Conservation (phyloP, 2,113 vertebrate genomes). For the Malurus alboscapulatus region DNA sequence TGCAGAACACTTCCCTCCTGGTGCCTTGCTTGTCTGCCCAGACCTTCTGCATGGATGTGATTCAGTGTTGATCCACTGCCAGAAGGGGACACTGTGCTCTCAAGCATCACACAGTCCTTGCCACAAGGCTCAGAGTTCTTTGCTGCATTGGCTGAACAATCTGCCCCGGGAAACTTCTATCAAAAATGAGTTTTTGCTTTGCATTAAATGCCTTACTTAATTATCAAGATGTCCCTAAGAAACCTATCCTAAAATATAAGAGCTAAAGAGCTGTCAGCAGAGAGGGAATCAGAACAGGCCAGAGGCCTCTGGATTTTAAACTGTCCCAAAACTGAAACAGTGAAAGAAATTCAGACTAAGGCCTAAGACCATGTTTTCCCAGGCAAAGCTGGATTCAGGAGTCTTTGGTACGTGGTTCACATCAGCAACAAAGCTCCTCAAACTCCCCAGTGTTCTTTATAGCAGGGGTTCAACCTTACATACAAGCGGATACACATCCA, state of each 20-base stretch:
- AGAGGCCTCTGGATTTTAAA: not conserved
- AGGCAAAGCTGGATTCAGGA: not conserved
- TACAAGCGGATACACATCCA: not conserved
- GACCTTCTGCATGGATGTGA: not conserved
- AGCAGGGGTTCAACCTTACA: not conserved
- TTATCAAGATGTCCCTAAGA: not conserved
- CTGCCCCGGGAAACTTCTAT: not conserved
- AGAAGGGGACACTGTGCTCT: not conserved
- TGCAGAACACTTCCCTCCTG: not conserved
- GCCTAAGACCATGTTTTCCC: not conserved
- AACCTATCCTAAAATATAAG: not conserved
- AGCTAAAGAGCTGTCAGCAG: not conserved
- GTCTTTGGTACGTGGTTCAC: not conserved
- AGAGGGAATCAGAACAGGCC: not conserved
- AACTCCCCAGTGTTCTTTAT: not conserved
- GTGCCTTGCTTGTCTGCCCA: not conserved
- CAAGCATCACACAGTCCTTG: not conserved
- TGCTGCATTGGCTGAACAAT: not conserved
- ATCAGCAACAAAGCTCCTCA: not conserved
- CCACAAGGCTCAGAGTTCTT: not conserved
- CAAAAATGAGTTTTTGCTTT: not conserved
- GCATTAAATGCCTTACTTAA: not conserved
- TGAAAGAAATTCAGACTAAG: not conserved
- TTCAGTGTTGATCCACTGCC: not conserved
- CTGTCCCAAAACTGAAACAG: not conserved